Percentiles rank a stretch among this genome's conserved stretches.
phyloP scores from a whole-genome alignment of 2,888 invertebrate species.

The Mythimna pallens region DNA sequence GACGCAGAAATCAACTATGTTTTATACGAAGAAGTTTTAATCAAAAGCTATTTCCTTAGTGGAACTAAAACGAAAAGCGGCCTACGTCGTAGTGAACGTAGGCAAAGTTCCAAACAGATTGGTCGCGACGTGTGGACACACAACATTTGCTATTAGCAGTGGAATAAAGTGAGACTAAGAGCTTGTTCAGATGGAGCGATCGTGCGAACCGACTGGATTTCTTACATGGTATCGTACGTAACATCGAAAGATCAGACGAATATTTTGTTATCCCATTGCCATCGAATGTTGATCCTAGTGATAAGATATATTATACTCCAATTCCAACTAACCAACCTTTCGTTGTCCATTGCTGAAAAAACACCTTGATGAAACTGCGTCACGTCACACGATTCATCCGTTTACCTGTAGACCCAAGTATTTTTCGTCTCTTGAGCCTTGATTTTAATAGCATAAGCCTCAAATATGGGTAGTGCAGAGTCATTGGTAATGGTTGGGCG shows the following conservation, averaged over 20 bases:
- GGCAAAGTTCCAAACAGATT: conserved; percentile 49
- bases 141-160: conserved; percentile 22
- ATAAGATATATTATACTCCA: too few species aligned
- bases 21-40: conserved; percentile 1
- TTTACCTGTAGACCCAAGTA: not conserved
- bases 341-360: not conserved
- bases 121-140: conserved; percentile 28
- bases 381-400: not conserved
- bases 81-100: conserved; percentile 18
- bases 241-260: not conserved
- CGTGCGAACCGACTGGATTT: not conserved
- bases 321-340: not conserved
- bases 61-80: not conserved
- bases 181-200: conserved; percentile 17
- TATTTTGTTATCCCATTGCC: too few species aligned
- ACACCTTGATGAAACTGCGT: not conserved
- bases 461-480: too few species aligned
- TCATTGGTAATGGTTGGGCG: too few species aligned
- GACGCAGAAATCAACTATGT: too few species aligned
- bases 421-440: too few species aligned
- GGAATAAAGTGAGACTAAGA: conserved; percentile 37
- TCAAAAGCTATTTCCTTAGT: conserved; percentile 34
- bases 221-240: not conserved
- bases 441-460: too few species aligned
- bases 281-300: too few species aligned